phyloP scores from a whole-genome alignment of 2,888 invertebrate species.

The Ceramica pisi region DNA sequence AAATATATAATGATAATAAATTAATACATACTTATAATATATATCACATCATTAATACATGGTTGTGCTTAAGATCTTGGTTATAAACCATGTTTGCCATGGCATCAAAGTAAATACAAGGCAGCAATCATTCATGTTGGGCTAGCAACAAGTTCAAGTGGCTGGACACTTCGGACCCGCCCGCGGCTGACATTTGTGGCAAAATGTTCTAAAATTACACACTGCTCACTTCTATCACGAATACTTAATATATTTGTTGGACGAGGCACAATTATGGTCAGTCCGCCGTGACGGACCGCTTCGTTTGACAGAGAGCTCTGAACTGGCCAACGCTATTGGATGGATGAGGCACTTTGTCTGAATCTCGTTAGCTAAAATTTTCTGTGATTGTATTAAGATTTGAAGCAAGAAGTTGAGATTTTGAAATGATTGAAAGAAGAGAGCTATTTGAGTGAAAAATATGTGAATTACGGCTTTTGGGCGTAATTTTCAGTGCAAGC shows the following conservation, averaged over 20 bases:
- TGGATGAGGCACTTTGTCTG: constrained; percentile 65
- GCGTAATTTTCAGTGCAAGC: neutral
- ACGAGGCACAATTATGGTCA: constrained; percentile 80
- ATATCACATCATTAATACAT: too few species aligned
- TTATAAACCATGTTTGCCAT: constrained; percentile 21
- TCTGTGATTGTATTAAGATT: neutral
- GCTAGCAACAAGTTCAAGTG: constrained; percentile 64
- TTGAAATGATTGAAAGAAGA: neutral
- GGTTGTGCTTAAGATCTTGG: constrained; percentile 18
- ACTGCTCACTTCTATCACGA: constrained; percentile 78
- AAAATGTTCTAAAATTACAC: constrained; percentile 82
- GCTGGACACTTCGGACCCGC: constrained; percentile 48
- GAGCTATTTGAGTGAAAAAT: neutral
- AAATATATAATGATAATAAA: too few species aligned
- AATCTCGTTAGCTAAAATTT: constrained; percentile 3
- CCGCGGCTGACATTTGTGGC: constrained; percentile 73
- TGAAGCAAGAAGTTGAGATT: neutral
- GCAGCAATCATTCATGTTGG: constrained; percentile 58
- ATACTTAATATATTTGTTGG: constrained; percentile 86
- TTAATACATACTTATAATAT: too few species aligned
- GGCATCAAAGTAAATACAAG: constrained; percentile 34
- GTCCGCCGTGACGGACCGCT: constrained; percentile 82
- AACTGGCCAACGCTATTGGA: constrained; percentile 67
- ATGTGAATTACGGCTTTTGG: neutral
- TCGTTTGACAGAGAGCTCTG: constrained; percentile 74